Evolutionary conservation across 2,888 invertebrate species (phyloP).

Genomic region (Chouioia cunea): DNA sequence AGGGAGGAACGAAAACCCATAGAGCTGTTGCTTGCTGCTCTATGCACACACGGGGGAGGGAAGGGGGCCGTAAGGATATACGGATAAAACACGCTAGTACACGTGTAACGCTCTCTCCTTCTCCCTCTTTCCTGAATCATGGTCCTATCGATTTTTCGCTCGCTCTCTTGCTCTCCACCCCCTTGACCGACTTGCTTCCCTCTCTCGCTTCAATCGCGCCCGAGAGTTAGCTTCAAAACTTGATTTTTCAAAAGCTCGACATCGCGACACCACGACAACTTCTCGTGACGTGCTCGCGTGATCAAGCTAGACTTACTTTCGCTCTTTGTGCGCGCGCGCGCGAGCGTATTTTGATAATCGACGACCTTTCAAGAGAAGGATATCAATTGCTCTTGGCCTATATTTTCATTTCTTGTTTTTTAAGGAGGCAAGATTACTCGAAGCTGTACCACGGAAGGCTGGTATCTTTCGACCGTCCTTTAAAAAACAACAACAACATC

Average conservation of each 20-base stretch:
- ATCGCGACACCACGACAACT: too few species aligned
- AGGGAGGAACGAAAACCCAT: not conserved
- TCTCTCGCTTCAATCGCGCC: not conserved
- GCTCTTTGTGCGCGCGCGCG: too few species aligned
- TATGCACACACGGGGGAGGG: not conserved
- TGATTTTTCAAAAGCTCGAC: conserved; percentile 46
- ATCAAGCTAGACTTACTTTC: too few species aligned
- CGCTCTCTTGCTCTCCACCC: conserved; percentile 29
- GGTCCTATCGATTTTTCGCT: conserved; percentile 45
- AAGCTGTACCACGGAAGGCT: too few species aligned
- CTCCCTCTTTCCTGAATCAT: conserved; percentile 41
- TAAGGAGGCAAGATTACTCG: too few species aligned
- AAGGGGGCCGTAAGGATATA: not conserved
- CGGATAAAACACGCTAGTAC: not conserved
- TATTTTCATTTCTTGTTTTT: too few species aligned
- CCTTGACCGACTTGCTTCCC: conserved; percentile 35
- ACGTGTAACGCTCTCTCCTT: conserved; percentile 1
- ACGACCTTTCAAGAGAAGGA: too few species aligned
- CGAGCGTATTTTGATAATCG: too few species aligned
- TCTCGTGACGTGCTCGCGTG: too few species aligned
- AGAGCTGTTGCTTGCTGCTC: too few species aligned
- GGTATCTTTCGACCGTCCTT: conserved; percentile 44
- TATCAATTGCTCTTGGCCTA: too few species aligned
- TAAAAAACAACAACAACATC: conserved; percentile 44
- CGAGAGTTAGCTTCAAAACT: conserved; percentile 42